Evolutionary conservation across 2,113 vertebrate genomes (phyloP), one percentile per base, ranked within the genome.

Genomic region (Mastomys natalensis): DNA sequence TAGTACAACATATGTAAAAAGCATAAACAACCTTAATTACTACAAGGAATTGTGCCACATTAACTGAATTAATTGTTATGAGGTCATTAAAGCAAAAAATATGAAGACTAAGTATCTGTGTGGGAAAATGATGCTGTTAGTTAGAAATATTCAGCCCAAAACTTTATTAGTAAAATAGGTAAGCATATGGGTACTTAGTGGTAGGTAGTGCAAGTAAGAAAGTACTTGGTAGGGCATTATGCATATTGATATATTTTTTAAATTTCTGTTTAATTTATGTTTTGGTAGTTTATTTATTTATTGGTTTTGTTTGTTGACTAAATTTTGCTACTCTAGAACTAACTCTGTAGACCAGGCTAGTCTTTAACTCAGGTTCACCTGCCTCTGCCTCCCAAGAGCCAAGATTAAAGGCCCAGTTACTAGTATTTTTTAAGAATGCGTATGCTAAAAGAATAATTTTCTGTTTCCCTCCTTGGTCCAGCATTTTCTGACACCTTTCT

Each of bases 51-150:
- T 81, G 19, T 89, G 66, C 26, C 37, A 85, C 40, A 80, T 76
- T 51, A 70, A 64, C 29, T 89, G 91, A 40, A 80, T 94, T 81
- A 66, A 58, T 82, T 60, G 51, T 84, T 95, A 90, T 7, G 8
- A 89, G 43, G 51, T 8, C 40, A 62, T 92, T 95, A 76, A 94
- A 92, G 89, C 22, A 62, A 90, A 51, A 95, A 84, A 58, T 89
- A 58, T 58, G 66, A 92, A 95, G 21, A 70, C 64, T 53, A n/a
- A 89, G 21, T 64, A 93, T 86, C 64, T 51, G 43, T 21, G 43
- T 93, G 72, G 78, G 4, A 68, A 77, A 88, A 89, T 66, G 9
- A 89, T 89, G 21, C 70, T 68, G 29, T 72, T 94, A 72, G 19
- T 92, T 92, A 5, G 68, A 89, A 89, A 58, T 78, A 92, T 55